Conservation (phyloP, 2,797 vertebrate genomes). For the Garrulus glandarius region DNA sequence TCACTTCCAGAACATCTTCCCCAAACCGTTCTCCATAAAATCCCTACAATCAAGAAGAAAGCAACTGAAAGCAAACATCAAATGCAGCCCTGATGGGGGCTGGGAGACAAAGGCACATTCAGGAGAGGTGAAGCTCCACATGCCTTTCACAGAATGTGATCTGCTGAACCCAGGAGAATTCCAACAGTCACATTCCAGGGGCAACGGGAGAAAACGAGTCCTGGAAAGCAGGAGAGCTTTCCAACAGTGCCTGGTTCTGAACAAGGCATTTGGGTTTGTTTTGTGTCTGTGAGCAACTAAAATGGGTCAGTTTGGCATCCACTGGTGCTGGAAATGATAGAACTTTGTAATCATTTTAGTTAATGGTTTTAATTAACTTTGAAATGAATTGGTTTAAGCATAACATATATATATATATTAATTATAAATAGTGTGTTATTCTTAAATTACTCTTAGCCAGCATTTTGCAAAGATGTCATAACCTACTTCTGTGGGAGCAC, state of each 20-base stretch:
- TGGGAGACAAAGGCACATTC: neutral
- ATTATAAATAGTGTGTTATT: neutral
- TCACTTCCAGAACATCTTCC: conserved; percentile 95
- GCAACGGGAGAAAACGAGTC: neutral
- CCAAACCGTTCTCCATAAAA: conserved; percentile 97
- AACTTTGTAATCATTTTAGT: neutral
- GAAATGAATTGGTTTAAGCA: neutral
- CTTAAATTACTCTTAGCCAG: neutral
- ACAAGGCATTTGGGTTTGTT: neutral
- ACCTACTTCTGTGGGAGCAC: neutral
- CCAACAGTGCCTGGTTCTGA: neutral
- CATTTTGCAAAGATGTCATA: neutral
- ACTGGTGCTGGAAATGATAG: neutral
- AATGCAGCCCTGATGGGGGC: neutral
- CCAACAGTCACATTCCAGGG: neutral
- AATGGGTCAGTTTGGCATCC: neutral
- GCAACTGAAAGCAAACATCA: neutral
- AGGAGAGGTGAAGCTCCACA: neutral
- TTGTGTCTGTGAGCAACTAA: neutral
- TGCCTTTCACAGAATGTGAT: neutral
- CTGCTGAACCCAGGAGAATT: conserved; percentile 33
- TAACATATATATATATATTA: neutral
- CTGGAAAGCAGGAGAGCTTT: conserved; percentile 38
- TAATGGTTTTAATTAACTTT: neutral
- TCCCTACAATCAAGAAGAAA: conserved; percentile 77